Percentiles rank a stretch among this genome's conserved stretches.
Conservation (phyloP, 37 sponge, comb jelly and placozoan genomes). For the Chondrosia reniformis region DNA sequence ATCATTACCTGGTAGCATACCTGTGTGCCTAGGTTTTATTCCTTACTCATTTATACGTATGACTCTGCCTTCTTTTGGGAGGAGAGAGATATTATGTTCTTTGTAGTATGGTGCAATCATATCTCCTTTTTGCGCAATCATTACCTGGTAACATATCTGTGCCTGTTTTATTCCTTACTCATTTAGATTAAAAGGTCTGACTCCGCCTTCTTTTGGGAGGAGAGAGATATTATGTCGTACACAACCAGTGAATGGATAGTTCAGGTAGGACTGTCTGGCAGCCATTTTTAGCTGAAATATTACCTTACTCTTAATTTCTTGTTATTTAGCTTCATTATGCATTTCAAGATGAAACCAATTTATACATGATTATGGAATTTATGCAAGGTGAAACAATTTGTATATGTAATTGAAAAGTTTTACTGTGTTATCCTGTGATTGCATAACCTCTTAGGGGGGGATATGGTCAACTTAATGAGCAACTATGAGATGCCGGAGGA, state of each 20-base stretch:
- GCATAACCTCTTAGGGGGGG: constrained; percentile 64
- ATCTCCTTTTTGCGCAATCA: too few relatives aligned
- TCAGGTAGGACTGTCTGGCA: constrained; percentile 22
- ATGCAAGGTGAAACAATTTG: constrained; percentile 82
- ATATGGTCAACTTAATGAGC: constrained; percentile 91
- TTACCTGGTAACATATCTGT: too few relatives aligned
- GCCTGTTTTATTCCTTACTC: neutral
- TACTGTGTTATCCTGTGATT: neutral
- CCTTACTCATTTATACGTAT: too few relatives aligned
- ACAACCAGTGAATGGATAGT: constrained; percentile 90
- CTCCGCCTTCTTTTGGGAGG: constrained; percentile 99
- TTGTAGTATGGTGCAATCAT: too few relatives aligned
- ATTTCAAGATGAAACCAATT: constrained; percentile 83
- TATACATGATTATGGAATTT: constrained; percentile 99
- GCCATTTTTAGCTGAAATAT: too few relatives aligned
- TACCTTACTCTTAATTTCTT: neutral
- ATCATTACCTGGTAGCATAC: too few relatives aligned
- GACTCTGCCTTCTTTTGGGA: constrained; percentile 99
- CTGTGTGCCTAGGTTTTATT: too few relatives aligned
- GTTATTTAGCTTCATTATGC: constrained; percentile 77
- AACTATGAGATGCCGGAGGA: constrained; percentile 93
- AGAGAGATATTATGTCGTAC: constrained; percentile 98
- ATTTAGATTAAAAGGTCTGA: constrained; percentile 90
- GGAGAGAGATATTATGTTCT: constrained; percentile 99
- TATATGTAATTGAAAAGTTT: neutral